Conservation (phyloP, 2,797 vertebrate species). For the Galago senegalensis region DNA sequence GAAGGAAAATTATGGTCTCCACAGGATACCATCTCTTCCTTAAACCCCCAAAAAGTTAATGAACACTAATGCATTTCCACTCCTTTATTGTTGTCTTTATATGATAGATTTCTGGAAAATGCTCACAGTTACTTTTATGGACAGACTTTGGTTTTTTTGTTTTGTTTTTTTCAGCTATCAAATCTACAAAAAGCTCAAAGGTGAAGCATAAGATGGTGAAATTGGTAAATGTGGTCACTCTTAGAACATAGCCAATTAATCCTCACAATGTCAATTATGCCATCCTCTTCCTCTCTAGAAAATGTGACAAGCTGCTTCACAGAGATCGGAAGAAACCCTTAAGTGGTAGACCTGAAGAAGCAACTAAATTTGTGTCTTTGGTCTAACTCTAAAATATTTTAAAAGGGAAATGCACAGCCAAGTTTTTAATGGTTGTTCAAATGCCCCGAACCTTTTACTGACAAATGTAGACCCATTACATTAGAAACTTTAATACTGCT, state of each 20-base stretch:
- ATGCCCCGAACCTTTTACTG: background rate
- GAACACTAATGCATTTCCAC: background rate
- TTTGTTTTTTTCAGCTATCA: background rate
- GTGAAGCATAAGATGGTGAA: background rate
- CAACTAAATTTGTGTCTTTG: background rate
- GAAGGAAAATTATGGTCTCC: background rate
- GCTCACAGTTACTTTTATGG: background rate
- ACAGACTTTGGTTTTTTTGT: background rate
- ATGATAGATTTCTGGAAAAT: constrained; percentile 8
- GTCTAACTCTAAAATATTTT: background rate
- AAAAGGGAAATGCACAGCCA: background rate
- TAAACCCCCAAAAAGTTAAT: background rate
- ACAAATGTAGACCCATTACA: background rate
- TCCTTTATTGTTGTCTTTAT: background rate
- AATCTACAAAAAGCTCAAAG: background rate
- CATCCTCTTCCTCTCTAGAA: background rate
- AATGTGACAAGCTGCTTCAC: constrained; percentile 24
- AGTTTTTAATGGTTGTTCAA: background rate
- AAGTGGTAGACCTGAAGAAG: background rate
- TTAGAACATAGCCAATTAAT: background rate
- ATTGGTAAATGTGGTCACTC: background rate
- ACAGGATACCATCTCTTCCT: background rate
- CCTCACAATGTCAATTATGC: background rate
- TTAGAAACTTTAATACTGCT: background rate
- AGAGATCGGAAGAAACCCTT: background rate